Conservation (phyloP, 2,113 vertebrate genomes). For the Dipodomys ordii region DNA sequence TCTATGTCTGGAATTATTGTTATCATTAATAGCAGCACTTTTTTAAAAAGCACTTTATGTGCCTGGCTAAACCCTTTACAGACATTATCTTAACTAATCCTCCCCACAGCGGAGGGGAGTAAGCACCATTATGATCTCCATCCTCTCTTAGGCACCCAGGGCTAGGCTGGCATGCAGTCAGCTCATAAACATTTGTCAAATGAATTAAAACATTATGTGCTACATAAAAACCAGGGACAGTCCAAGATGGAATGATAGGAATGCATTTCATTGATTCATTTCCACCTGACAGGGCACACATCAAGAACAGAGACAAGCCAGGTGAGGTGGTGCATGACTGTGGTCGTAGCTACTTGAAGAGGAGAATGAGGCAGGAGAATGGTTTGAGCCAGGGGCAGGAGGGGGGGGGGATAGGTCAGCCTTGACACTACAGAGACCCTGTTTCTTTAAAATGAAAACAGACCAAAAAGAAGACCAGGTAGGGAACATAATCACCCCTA, state of each 20-base stretch:
- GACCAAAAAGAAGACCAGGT: not conserved
- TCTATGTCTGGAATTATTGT: not conserved
- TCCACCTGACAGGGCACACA: not conserved
- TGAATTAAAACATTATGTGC: conserved; percentile 40
- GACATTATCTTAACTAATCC: conserved; percentile 14
- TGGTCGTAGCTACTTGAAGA: not conserved
- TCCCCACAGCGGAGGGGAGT: not conserved
- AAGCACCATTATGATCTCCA: not conserved
- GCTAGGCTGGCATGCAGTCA: not conserved
- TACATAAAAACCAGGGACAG: conserved; percentile 45
- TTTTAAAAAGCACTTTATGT: not conserved
- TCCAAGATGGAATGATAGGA: conserved; percentile 22
- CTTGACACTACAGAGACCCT: not conserved
- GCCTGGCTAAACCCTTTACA: conserved; percentile 5
- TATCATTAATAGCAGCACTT: not conserved
- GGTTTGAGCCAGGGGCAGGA: not conserved
- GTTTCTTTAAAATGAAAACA: not conserved
- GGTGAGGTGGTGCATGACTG: not conserved
- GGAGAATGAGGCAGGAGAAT: not conserved
- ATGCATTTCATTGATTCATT: conserved; percentile 41
- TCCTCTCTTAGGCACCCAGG: not conserved
- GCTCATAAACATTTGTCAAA: conserved; percentile 57
- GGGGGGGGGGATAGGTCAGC: not conserved
- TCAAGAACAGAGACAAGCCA: not conserved
- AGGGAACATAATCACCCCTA: not conserved